Evolutionary conservation across 2,113 vertebrate genomes (phyloP).

Genomic region (Sterrhoptilus dennistouni): DNA sequence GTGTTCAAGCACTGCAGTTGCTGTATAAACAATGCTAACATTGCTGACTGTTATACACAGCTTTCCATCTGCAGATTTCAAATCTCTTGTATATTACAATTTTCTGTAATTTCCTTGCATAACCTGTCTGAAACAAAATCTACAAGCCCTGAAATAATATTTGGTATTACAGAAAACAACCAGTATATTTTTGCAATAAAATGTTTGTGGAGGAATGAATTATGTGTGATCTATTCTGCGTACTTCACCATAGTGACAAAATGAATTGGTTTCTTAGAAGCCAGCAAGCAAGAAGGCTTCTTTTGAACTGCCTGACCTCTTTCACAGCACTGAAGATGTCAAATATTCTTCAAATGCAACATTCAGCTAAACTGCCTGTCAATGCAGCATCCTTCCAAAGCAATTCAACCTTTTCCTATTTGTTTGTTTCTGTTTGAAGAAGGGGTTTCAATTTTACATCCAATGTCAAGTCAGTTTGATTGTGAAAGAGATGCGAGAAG

Average conservation of each 20-base stretch:
- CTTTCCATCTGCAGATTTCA: slow-evolving; percentile 36
- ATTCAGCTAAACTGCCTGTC: neutral
- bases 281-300: neutral
- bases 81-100: slow-evolving; percentile 20
- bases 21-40: neutral
- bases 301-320: slow-evolving; percentile 26
- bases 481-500: neutral
- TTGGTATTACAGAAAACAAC: neutral
- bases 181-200: slow-evolving; percentile 17
- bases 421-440: slow-evolving; percentile 16
- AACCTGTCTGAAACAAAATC: neutral
- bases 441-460: neutral
- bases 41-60: neutral
- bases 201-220: slow-evolving; percentile 4
- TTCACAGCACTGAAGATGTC: neutral
- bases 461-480: neutral
- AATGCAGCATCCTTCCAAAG: neutral
- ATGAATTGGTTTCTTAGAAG: neutral
- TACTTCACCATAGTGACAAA: slow-evolving; percentile 33
- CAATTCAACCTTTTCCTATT: neutral
- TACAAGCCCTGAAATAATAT: slow-evolving; percentile 6
- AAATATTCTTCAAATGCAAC: slow-evolving; percentile 19
- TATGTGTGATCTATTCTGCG: neutral
- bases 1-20: neutral
- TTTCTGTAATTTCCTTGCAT: slow-evolving; percentile 35